Percentiles rank a stretch among this genome's conserved stretches.
Conservation (phyloP, 2,888 invertebrate genomes). For the Odontomyia ornata region DNA sequence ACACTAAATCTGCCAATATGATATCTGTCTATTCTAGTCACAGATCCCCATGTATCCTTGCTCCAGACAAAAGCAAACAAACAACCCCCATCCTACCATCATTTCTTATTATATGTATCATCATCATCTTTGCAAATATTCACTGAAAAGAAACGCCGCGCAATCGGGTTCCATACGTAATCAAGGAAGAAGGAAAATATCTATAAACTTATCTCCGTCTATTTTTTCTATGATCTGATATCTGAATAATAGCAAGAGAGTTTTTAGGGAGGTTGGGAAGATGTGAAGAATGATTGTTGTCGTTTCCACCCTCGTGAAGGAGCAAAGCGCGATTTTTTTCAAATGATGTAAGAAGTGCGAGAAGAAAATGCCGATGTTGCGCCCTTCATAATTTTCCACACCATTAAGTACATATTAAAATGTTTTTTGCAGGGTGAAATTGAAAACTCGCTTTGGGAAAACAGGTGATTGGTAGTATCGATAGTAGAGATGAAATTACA, state of each 20-base stretch:
- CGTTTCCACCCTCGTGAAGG: background rate
- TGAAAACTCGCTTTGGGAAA: background rate
- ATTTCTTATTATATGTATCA: constrained; percentile 10
- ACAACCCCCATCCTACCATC: background rate
- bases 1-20: constrained; percentile 4
- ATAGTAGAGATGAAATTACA: background rate
- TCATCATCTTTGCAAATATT: constrained; percentile 15
- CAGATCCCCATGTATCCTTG: background rate
- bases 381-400: constrained; percentile 31
- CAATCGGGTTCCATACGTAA: background rate
- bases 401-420: constrained; percentile 34
- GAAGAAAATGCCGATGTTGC: constrained; percentile 12
- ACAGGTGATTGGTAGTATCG: background rate
- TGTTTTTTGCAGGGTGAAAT: background rate
- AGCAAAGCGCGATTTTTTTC: background rate
- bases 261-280: background rate
- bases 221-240: constrained; percentile 21
- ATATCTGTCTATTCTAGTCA: background rate
- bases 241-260: constrained; percentile 17
- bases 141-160: background rate
- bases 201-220: too few species aligned
- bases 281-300: background rate
- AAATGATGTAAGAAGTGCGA: background rate
- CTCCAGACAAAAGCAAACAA: background rate
- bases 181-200: background rate